phyloP scores from a whole-genome alignment of 2,797 vertebrate genomes.

The Cryptoblepharus egeriae region DNA sequence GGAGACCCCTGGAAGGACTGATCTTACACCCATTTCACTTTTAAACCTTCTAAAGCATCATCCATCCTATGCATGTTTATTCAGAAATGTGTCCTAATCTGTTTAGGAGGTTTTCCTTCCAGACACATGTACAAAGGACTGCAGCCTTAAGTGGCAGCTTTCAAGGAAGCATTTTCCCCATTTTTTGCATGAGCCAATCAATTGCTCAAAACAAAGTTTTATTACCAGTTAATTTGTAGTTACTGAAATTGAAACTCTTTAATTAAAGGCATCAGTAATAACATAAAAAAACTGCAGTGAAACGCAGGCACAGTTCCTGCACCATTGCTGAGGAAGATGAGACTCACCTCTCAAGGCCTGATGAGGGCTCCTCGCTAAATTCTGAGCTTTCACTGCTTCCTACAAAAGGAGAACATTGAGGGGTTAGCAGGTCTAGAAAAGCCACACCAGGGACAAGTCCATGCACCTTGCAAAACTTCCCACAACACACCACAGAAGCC shows the following conservation, averaged over 20 bases:
- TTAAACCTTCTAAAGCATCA: background rate
- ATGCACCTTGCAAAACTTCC: conserved; percentile 29
- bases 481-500: conserved; percentile 26
- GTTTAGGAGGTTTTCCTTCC: no score
- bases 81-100: no score
- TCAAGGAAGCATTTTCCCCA: conserved; percentile 25
- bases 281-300: conserved; percentile 18
- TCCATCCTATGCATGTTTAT: no score
- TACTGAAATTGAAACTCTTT: background rate
- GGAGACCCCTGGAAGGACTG: background rate
- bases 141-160: background rate
- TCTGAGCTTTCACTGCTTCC: conserved; percentile 95
- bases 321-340: conserved; percentile 16
- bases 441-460: conserved; percentile 34
- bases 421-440: conserved; percentile 60
- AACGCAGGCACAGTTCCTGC: background rate
- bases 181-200: conserved; percentile 44
- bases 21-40: background rate
- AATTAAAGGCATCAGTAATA: background rate
- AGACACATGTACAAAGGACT: no score
- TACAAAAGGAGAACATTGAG: conserved; percentile 76
- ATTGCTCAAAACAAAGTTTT: conserved; percentile 34
- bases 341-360: conserved; percentile 92
- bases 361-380: conserved; percentile 91
- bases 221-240: no score